Percentiles rank a stretch among this genome's conserved stretches.
Evolutionary conservation across 2,113 vertebrate species (phyloP).

Genomic region (Elaphurus davidianus): DNA sequence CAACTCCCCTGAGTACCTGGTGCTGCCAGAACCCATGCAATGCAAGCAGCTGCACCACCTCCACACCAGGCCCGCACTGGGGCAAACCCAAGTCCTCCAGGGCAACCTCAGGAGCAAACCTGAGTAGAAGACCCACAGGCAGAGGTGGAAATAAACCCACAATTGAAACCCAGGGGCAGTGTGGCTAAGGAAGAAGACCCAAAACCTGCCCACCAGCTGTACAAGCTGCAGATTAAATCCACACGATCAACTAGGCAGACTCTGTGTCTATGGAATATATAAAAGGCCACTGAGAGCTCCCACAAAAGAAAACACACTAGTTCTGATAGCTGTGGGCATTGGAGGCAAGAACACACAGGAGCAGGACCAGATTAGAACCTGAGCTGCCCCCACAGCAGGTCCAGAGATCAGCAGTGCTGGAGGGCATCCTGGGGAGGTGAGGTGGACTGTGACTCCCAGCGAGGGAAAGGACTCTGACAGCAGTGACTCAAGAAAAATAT

Average conservation of each 20-base stretch:
- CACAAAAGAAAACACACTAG: not conserved
- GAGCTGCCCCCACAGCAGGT: not conserved
- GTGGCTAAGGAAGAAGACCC: not conserved
- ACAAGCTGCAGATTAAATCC: not conserved
- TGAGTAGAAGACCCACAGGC: accelerated
- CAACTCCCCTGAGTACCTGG: not conserved
- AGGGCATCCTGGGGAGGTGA: not conserved
- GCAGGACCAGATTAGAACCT: not conserved
- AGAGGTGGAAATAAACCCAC: not conserved
- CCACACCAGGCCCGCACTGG: accelerated
- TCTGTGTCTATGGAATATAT: not conserved
- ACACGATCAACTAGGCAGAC: not conserved
- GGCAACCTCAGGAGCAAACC: not conserved
- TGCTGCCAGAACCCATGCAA: not conserved
- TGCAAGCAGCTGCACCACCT: not conserved
- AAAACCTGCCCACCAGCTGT: not conserved
- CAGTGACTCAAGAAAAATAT: not conserved
- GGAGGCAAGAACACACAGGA: not conserved
- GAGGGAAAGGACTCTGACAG: not conserved
- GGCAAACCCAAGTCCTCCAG: not conserved
- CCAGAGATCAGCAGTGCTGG: not conserved
- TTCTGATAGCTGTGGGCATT: not conserved
- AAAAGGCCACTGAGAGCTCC: not conserved
- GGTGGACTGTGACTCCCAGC: not conserved
- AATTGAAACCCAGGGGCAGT: not conserved